phyloP scores from a whole-genome alignment of 2,888 invertebrate species.

The Actias luna region DNA sequence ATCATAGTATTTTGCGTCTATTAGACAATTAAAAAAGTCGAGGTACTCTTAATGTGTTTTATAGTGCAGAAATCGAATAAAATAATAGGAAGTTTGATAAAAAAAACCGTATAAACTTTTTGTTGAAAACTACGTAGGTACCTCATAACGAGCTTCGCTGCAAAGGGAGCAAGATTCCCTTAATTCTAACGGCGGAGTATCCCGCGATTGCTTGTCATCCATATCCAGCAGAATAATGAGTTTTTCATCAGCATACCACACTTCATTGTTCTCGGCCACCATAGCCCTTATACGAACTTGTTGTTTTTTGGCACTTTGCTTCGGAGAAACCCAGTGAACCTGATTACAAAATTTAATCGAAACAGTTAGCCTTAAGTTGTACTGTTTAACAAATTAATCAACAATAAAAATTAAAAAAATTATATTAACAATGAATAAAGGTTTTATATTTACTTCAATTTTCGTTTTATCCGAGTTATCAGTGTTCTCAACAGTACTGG shows the following conservation, averaged over 20 bases:
- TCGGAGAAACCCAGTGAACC: conserved; percentile 75
- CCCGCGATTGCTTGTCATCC: conserved; percentile 50
- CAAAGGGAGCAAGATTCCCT: conserved; percentile 52
- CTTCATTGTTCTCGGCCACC: conserved; percentile 68
- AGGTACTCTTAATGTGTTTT: too few species aligned
- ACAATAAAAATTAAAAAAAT: too few species aligned
- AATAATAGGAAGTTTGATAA: too few species aligned
- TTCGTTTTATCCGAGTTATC: conserved; percentile 59
- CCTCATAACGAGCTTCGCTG: conserved; percentile 74
- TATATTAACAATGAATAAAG: too few species aligned
- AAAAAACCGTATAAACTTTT: too few species aligned
- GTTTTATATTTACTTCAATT: conserved; percentile 58
- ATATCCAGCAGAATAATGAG: conserved; percentile 54
- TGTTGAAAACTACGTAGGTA: conserved; percentile 26
- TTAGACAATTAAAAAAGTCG: too few species aligned
- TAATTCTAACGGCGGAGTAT: conserved; percentile 52
- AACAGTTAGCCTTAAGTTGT: not conserved
- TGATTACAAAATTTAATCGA: conserved; percentile 26
- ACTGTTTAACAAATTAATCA: not conserved
- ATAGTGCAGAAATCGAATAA: too few species aligned
- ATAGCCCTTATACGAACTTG: conserved; percentile 66
- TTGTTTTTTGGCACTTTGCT: conserved; percentile 39
- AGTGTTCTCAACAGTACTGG: conserved; percentile 64
- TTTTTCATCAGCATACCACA: conserved; percentile 59
- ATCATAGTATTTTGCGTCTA: too few species aligned